Evolutionary conservation across 2,888 invertebrate species (phyloP).

Genomic region (Gymnoscelis rufifasciata): DNA sequence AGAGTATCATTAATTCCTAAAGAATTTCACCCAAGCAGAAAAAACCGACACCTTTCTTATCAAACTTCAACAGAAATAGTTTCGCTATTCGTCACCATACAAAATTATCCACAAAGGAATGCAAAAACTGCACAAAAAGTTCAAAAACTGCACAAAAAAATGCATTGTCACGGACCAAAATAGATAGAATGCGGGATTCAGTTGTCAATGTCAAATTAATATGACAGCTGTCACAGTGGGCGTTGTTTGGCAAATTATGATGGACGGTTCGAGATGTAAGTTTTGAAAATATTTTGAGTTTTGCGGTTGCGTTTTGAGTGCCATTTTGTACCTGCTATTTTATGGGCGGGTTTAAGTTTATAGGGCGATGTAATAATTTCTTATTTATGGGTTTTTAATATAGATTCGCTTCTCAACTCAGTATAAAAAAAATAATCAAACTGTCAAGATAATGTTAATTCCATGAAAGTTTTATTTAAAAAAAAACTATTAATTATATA

Average conservation of each 20-base stretch:
- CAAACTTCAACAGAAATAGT: constrained; percentile 35
- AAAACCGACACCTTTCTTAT: constrained; percentile 34
- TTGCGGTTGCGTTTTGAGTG: constrained; percentile 31
- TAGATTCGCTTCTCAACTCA: too few species aligned
- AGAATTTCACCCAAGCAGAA: constrained; percentile 21
- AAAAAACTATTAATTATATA: too few species aligned
- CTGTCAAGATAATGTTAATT: too few species aligned
- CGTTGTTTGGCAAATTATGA: constrained; percentile 58
- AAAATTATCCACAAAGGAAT: constrained; percentile 25
- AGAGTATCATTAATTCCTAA: constrained; percentile 7
- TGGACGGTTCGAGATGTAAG: constrained; percentile 37
- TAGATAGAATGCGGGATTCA: constrained; percentile 43
- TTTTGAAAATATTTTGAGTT: constrained; percentile 48
- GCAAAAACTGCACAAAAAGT: constrained; percentile 29
- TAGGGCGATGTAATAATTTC: too few species aligned
- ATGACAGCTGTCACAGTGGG: constrained; percentile 71
- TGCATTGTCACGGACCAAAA: constrained; percentile 34
- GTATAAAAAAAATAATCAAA: too few species aligned
- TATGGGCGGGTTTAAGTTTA: constrained; percentile 6
- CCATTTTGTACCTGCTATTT: constrained; percentile 33
- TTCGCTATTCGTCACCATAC: constrained; percentile 38
- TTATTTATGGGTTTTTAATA: too few species aligned
- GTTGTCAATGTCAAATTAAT: constrained; percentile 66
- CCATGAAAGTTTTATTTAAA: too few species aligned
- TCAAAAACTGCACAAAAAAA: too few species aligned